phyloP scores from a whole-genome alignment of 1,140 invertebrate genomes.

The Trichogramma pretiosum region DNA sequence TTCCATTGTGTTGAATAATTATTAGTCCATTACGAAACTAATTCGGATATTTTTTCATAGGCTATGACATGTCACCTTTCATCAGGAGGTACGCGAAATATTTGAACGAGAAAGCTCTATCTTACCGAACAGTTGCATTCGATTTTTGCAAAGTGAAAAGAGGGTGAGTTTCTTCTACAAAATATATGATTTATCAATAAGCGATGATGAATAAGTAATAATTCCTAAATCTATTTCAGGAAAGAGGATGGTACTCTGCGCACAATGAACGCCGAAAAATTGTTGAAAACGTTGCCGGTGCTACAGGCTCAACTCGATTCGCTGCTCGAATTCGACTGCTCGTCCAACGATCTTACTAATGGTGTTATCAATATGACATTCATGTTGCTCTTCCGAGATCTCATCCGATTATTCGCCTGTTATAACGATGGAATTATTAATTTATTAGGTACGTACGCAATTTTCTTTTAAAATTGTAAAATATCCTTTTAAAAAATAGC shows the following conservation, averaged over 20 bases:
- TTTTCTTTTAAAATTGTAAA: not conserved
- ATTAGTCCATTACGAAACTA: conserved; percentile 1
- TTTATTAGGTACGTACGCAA: conserved; percentile 62
- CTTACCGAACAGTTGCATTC: conserved; percentile 96
- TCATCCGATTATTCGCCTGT: conserved; percentile 97
- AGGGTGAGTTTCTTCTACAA: conserved; percentile 59
- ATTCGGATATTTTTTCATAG: conserved; percentile 48
- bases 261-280: conserved; percentile 95
- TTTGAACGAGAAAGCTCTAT: conserved; percentile 96
- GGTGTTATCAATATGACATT: conserved; percentile 98
- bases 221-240: conserved; percentile 46
- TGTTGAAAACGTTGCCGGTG: conserved; percentile 92
- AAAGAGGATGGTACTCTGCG: conserved; percentile 94
- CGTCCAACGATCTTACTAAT: conserved; percentile 93
- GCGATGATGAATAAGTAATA: not conserved
- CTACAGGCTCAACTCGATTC: conserved; percentile 93
- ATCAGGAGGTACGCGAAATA: conserved; percentile 98
- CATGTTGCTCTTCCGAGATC: conserved; percentile 95
- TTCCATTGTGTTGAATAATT: not conserved
- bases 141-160: conserved; percentile 99
- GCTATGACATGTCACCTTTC: conserved; percentile 99
- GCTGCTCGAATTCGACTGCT: conserved; percentile 95
- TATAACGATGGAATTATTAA: conserved; percentile 99
- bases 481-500: not conserved
- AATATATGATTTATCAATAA: not conserved